Evolutionary conservation across 1,140 invertebrate species (phyloP), one percentile per base, ranked within the genome.

Genomic region (Anastrepha ludens): DNA sequence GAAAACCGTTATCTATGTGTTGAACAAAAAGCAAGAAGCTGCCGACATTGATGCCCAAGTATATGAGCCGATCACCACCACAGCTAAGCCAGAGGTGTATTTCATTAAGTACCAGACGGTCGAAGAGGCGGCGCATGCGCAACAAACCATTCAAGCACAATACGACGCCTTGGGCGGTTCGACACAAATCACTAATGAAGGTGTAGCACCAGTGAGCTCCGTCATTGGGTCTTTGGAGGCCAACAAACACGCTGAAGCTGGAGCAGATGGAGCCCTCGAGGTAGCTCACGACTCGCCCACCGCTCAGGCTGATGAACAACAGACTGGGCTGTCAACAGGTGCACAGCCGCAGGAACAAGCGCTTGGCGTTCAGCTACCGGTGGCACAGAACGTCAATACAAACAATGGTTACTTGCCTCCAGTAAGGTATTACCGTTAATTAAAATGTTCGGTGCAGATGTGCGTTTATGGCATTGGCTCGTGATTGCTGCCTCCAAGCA

Each of bases 1-100:
- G 90, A 97, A 97, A 91, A 97, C 97, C 50, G 94, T 97, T 87
- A 96, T 97, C 88, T 97, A 97, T 92, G 96, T 97, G 7, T 94
- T 97, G 86, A 96, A 96, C 11, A 97, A 97, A 94, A 97, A 89
- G 50, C 62, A 67, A 15, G 88, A 87, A 20, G 88, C 55, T 15
- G 29, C 78, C n/a, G 86, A 89, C 55, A 65, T 89, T 50, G 81
- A 87, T 13, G 59, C 88, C 6, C 87, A 88, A 50, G 85, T 88
- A 17, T 67, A 87, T 70, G 87, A 87, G 62, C 87, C 87, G 9
- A n/a, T 41, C 15, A 65, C 88, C 20, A 87, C 87, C 15, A 88
- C 87, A 9, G 59, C 86, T 59, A 96, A 96, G 93, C 95, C 95
- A 5, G 95, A 96, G 93, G 95, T 96, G 29, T 96, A 95, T 94